Percentiles rank a stretch among this genome's conserved stretches.
phyloP scores from a whole-genome alignment of 2,113 vertebrate species.

The Hassar affinis region DNA sequence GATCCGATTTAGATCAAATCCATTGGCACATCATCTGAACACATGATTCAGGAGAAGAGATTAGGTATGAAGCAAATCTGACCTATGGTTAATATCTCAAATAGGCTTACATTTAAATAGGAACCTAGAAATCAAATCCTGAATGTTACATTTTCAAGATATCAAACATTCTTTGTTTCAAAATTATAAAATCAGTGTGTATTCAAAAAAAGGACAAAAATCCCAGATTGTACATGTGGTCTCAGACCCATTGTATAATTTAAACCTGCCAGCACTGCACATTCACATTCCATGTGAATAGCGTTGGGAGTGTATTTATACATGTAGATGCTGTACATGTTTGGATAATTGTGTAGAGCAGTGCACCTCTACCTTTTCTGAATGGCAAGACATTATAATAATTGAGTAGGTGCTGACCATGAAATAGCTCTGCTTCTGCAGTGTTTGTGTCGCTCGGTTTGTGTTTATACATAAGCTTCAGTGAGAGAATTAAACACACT shows the following conservation, averaged over 20 bases:
- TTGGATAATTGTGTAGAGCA: slow-evolving; percentile 24
- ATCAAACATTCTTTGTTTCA: background rate
- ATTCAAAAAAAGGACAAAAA: background rate
- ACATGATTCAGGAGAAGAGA: background rate
- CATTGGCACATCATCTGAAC: background rate
- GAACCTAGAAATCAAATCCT: background rate
- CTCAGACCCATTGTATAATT: background rate
- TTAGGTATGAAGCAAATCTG: background rate
- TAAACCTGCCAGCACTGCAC: background rate
- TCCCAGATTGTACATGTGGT: background rate
- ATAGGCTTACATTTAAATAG: background rate
- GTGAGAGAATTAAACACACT: background rate
- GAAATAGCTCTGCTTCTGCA: slow-evolving; percentile 6
- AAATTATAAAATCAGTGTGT: background rate
- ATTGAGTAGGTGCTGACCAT: slow-evolving; percentile 26
- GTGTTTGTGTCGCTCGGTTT: background rate
- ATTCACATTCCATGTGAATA: background rate
- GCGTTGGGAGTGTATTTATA: background rate
- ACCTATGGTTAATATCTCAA: background rate
- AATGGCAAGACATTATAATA: slow-evolving; percentile 31
- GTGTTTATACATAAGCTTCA: background rate
- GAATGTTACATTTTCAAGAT: background rate
- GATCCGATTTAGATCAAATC: background rate
- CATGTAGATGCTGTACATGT: slow-evolving; percentile 4
- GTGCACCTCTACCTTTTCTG: slow-evolving; percentile 13